Evolutionary conservation across 2,888 invertebrate genomes (phyloP), one percentile per base, ranked within the genome.

Genomic region (Conistra vaccinii): DNA sequence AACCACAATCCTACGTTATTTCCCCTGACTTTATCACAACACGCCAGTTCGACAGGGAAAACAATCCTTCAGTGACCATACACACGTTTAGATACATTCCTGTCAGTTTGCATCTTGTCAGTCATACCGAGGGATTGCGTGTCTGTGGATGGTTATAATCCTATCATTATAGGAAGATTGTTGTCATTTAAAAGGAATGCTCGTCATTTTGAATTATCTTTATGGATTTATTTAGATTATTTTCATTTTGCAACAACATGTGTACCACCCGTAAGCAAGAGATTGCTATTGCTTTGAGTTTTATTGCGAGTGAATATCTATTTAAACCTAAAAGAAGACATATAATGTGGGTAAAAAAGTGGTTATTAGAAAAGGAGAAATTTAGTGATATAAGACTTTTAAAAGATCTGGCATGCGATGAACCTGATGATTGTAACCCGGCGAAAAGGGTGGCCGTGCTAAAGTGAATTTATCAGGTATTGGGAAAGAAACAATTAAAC

Each of bases 271-370:
- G 57, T 23, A 65, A 20, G 65, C 65, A 65, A 65, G 4, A 48
- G 17, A 65, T 51, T 65, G 65, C 48, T 65, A 65, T 65, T 65
- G 65, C 65, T 65, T 29, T 51, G 65, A 65, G 65, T 51, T 67
- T 67, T 67, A 55, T 45, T 66, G 66, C 51, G 32, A 32, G 66
- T 48, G 48, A 53, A 53, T 66, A 66, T 66, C 66, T 66, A 53
- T 66, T 61, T 42, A 58, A 81, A 73, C 53, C 69, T 32, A 69
- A 62, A 77, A 73, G 51, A 60, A 60, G 60, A 60, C 60, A 60
- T 32, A 60, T 35, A 60, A 60, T 35, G 60, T 32, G 60, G 60
- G 60, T 60, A 60, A 60, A 60, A 51, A 51, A 51, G 51, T 51
- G 51, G 51, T 51, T 57, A 58, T 58, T 58, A 58, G 57, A 57